phyloP scores from a whole-genome alignment of 2,113 vertebrate species.

The Protobothrops mucrosquamatus region DNA sequence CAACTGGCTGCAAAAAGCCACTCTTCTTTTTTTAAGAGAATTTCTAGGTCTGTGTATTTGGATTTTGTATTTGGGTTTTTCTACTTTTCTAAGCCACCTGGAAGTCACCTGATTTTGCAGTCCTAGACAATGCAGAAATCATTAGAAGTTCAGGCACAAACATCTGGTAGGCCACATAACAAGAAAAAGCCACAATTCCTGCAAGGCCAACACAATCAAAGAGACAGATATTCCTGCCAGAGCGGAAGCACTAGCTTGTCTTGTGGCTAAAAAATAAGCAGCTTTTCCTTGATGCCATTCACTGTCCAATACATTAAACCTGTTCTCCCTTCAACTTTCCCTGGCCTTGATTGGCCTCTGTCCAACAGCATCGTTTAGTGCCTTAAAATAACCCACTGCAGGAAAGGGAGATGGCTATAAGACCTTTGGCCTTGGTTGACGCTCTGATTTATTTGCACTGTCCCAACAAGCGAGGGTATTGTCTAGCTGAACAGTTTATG shows the following conservation, averaged over 20 bases:
- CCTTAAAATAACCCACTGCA: constrained; percentile 7
- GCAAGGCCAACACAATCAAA: not conserved
- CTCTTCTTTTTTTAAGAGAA: not conserved
- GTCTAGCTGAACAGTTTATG: not conserved
- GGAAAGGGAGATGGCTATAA: not conserved
- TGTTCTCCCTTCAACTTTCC: not conserved
- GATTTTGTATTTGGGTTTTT: not conserved
- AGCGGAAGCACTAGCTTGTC: not conserved
- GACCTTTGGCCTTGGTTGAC: not conserved
- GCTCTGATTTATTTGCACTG: not conserved
- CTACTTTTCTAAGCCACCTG: not conserved
- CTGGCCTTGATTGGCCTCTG: constrained; percentile 3
- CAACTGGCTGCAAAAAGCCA: not conserved
- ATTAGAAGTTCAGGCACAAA: not conserved
- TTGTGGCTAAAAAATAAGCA: not conserved
- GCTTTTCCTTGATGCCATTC: not conserved
- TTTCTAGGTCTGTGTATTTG: not conserved
- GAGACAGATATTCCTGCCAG: not conserved
- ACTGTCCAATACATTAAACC: not conserved
- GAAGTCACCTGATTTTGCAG: not conserved
- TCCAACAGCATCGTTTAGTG: not conserved
- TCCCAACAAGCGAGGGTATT: too few species aligned
- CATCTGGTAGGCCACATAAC: not conserved
- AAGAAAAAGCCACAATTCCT: not conserved
- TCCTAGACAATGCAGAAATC: not conserved